Base-by-base conservation (phyloP, 2,888 invertebrate genomes). In the Noctua janthina region DNA sequence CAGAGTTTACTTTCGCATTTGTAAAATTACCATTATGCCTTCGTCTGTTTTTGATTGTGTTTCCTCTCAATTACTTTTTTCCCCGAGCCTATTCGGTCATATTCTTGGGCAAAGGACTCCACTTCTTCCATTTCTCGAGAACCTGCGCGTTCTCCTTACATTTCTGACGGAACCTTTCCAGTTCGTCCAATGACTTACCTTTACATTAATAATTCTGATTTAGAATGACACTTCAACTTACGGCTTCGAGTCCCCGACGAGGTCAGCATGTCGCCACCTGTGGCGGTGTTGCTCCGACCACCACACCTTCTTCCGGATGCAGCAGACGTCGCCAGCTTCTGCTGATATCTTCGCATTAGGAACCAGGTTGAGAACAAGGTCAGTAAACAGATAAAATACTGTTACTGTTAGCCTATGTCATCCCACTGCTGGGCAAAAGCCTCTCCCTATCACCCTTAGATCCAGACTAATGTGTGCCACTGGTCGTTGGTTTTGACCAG, bases 241-340 rank as follows among this genome's bases (percentile, higher is more conserved):
- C 95, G 99, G 99, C 11, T 99, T 99, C 96, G 99, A 99, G 96
- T 98, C 99, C 46, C 98, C 99, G 71, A 98, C 99, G 79, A 98
- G 99, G 91, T 97, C 98, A 46, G 99, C 99, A 29, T 99, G 99
- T 94, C 99, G 99, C 92, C 99, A 99, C 96, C 97, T 99, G 89
- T 99, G 99, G 99, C 98, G 99, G 90, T 99, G 99, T 96, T 99
- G 99, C 95, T 98, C 99, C 76, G 99, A 99, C 94, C 99, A 99
- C 94, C 99, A 99, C 96, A 98, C 99, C 62, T 99, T 99, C 97
- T 99, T 99, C 97, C 97, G 99, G 82, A 97, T 99, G 91, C 98
- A 99, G 93, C 98, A 98, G 94, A 98, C 98, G 59, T 98, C 98
- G 39, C 98, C 98, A 13, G 98, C 98, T 64, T 97, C 98, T 56